Percentiles rank a stretch among this genome's conserved stretches.
Conservation (phyloP, 2,888 invertebrate species). For the Tachina lurida region DNA sequence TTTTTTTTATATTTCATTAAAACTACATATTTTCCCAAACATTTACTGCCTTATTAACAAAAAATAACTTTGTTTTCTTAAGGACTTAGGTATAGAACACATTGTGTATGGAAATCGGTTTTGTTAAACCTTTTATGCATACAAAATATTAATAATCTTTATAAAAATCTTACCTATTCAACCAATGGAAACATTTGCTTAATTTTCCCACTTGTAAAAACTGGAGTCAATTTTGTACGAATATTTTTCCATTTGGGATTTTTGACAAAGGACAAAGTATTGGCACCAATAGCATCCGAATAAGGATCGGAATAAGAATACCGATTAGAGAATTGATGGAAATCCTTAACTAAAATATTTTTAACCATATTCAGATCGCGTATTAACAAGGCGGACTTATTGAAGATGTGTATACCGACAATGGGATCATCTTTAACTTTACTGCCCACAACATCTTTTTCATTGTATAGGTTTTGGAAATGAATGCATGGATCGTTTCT, state of each 20-base stretch:
- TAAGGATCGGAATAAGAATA: constrained; percentile 75
- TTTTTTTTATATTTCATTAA: neutral
- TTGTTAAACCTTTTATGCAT: too few species aligned
- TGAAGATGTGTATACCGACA: constrained; percentile 80
- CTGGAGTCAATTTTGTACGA: constrained; percentile 82
- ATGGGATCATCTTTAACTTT: constrained; percentile 74
- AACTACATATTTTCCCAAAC: too few species aligned
- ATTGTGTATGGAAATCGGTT: too few species aligned
- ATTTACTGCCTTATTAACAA: too few species aligned
- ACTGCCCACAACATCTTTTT: constrained; percentile 28
- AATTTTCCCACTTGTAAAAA: constrained; percentile 81
- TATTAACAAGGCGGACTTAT: constrained; percentile 81
- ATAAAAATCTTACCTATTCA: constrained; percentile 73
- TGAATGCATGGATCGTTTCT: constrained; percentile 75
- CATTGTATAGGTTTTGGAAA: constrained; percentile 77
- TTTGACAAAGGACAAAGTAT: constrained; percentile 82
- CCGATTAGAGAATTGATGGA: constrained; percentile 81
- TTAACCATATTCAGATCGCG: constrained; percentile 83
- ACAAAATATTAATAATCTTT: neutral
- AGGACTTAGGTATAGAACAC: too few species aligned
- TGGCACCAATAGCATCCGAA: constrained; percentile 80
- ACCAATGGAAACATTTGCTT: constrained; percentile 80
- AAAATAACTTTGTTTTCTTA: too few species aligned
- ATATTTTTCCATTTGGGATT: constrained; percentile 83
- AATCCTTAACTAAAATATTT: constrained; percentile 83